These are phyloP conservation scores for Telmatherina bonti DNA, from an alignment of 2,797 vertebrate genomes.

Conservation along the genomic window DNA sequence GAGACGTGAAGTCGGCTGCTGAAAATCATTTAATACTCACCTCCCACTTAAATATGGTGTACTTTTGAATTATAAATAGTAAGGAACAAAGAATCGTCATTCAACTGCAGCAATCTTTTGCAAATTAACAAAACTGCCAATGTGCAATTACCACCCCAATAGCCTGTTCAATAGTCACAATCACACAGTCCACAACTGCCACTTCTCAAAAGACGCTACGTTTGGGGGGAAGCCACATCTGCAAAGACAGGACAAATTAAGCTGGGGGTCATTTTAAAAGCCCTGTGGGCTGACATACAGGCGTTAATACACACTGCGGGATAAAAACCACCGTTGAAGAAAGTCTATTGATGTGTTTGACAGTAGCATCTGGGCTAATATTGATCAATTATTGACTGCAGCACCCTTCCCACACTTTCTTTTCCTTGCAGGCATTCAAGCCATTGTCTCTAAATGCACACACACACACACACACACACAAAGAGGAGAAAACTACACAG, in stretches of 20 bases:
- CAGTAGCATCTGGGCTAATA: constrained; percentile 78
- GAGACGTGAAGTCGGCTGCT: constrained; percentile 32
- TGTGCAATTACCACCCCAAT: constrained; percentile 68
- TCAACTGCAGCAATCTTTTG: constrained; percentile 45
- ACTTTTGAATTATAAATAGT: constrained; percentile 55
- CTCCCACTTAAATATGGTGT: constrained; percentile 44
- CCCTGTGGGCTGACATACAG: constrained; percentile 64
- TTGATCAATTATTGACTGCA: constrained; percentile 80
- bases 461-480: constrained; percentile 22
- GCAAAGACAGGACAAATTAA: constrained; percentile 53
- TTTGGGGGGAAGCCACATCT: constrained; percentile 49
- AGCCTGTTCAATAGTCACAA: constrained; percentile 68
- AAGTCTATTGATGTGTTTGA: constrained; percentile 82
- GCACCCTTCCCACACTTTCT: constrained; percentile 50
- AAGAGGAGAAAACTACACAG: constrained; percentile 53
- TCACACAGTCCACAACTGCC: constrained; percentile 44
- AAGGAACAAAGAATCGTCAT: constrained; percentile 50
- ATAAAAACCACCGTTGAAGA: constrained; percentile 69
- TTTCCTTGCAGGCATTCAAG: constrained; percentile 50
- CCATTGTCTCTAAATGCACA: constrained; percentile 62
- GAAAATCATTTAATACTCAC: constrained; percentile 60
- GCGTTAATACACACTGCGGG: constrained; percentile 65
- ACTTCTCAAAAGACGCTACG: constrained; percentile 43
- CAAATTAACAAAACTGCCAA: constrained; percentile 66
- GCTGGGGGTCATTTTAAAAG: constrained; percentile 53